Percentiles rank a stretch among this genome's conserved stretches.
Conservation (phyloP, 1,140 invertebrate species). For the Chionoecetes opilio region DNA sequence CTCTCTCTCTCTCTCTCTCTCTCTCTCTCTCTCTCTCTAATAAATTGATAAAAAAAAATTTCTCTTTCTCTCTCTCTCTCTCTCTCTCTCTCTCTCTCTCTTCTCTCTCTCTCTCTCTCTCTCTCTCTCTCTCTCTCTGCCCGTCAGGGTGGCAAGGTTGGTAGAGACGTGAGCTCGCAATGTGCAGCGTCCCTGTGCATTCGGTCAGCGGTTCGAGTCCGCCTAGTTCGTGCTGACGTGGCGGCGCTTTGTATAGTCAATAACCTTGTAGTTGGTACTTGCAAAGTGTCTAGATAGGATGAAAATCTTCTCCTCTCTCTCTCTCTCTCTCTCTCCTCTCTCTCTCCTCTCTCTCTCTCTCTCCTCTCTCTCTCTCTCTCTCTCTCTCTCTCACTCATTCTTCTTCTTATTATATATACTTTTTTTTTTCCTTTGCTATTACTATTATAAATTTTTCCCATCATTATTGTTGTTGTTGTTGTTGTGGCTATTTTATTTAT, state of each 20-base stretch:
- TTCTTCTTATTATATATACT: background rate
- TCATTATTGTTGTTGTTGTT: no score
- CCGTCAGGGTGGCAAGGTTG: no score
- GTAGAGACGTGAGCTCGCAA: no score
- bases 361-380: background rate
- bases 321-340: constrained; percentile 48
- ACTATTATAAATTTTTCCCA: no score
- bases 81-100: background rate
- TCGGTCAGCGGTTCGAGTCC: no score
- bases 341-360: background rate
- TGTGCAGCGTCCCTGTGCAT: no score
- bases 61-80: constrained; percentile 11
- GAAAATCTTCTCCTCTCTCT: background rate
- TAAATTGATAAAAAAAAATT: no score
- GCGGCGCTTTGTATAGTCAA: no score
- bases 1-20: constrained; percentile 48
- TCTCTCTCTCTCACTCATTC: background rate
- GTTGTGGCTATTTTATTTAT: no score
- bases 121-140: constrained; percentile 48
- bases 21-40: background rate
- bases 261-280: no score
- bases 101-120: background rate
- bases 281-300: no score
- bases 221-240: no score
- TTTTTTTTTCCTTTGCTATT: background rate